A percentile compares a stretch with the other conserved stretches of the same genome.
These are phyloP conservation scores for Sinohyriopsis cumingii DNA, from an alignment of 2,888 invertebrate genomes.

Conservation along the genomic window DNA sequence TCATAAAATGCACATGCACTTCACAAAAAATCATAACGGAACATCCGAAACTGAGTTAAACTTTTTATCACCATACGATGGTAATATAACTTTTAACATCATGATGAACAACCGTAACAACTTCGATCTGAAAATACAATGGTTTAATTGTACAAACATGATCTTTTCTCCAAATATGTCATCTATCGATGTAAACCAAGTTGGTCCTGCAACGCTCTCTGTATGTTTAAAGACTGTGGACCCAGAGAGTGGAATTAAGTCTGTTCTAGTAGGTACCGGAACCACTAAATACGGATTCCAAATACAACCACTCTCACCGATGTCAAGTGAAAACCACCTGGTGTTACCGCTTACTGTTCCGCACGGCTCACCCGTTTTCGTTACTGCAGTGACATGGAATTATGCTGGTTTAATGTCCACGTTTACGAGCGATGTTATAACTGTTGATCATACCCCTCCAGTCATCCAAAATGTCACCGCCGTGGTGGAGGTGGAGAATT, in stretches of 20 bases:
- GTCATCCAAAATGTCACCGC: constrained; percentile 1
- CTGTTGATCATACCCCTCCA: constrained; percentile 26
- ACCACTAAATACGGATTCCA: constrained; percentile 28
- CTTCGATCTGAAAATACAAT: too few species aligned
- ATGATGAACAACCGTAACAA: too few species aligned
- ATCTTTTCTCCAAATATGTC: background rate
- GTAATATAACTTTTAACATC: too few species aligned
- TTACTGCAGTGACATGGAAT: constrained; percentile 20
- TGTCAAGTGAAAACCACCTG: constrained; percentile 11
- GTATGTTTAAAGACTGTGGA: constrained; percentile 13
- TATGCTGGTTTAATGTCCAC: constrained; percentile 17
- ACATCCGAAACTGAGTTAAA: background rate
- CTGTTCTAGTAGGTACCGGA: constrained; percentile 23
- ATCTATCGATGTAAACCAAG: constrained; percentile 8
- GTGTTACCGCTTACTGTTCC: constrained; percentile 11
- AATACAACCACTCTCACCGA: constrained; percentile 15
- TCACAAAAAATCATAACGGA: background rate
- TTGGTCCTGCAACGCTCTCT: constrained; percentile 7
- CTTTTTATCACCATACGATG: background rate
- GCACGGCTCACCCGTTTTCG: constrained; percentile 19
- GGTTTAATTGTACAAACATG: too few species aligned
- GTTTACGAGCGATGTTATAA: constrained; percentile 14
- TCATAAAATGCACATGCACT: background rate
- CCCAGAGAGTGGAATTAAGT: constrained; percentile 16
- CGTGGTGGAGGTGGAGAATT: background rate